Evolutionary conservation across 2,888 invertebrate species (phyloP).

Genomic region (Leptodirus hochenwartii): DNA sequence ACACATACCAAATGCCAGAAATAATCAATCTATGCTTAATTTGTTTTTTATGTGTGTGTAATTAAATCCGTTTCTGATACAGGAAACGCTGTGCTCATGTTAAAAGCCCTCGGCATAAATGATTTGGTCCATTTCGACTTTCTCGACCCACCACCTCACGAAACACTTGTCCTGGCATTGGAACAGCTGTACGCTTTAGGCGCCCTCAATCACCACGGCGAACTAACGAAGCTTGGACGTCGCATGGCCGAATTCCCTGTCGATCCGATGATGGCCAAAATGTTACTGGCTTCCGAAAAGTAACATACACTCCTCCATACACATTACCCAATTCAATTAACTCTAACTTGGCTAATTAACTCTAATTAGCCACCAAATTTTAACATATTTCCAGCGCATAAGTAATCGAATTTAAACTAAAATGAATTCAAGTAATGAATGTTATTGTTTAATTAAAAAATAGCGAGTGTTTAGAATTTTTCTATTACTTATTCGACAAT

Average conservation of each 20-base stretch:
- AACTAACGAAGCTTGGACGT: slow-evolving; percentile 89
- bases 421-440: no score
- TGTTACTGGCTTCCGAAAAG: slow-evolving; percentile 94
- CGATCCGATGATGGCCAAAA: slow-evolving; percentile 98
- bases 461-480: no score
- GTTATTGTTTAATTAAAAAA: no score
- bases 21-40: no score
- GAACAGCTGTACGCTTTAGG: slow-evolving; percentile 97
- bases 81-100: slow-evolving; percentile 91
- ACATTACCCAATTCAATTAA: background rate
- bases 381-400: no score
- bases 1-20: no score
- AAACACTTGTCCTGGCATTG: slow-evolving; percentile 61
- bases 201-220: slow-evolving; percentile 93
- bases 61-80: no score
- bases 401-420: no score
- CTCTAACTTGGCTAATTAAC: no score
- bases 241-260: slow-evolving; percentile 99
- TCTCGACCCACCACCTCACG: slow-evolving; percentile 91
- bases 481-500: no score
- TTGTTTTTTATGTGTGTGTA: no score
- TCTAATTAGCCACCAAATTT: no score
- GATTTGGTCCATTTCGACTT: slow-evolving; percentile 98
- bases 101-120: slow-evolving; percentile 94
- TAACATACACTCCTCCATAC: slow-evolving; percentile 30